Evolutionary conservation across 2,888 invertebrate genomes (phyloP).

Genomic region (Pachymerium ferrugineum): DNA sequence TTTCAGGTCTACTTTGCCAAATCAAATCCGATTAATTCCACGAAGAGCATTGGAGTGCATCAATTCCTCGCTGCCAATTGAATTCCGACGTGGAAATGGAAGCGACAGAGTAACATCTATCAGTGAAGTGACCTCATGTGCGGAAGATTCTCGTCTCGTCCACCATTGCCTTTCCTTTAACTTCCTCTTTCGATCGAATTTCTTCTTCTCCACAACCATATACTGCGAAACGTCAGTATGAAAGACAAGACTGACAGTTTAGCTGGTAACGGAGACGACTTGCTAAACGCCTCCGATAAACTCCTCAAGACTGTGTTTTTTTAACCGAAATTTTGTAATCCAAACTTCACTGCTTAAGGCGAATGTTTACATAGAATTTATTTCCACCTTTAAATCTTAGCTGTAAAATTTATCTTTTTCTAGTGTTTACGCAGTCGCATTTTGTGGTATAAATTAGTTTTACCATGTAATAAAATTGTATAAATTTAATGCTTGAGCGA

Average conservation of each 20-base stretch:
- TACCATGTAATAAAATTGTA: too few relatives aligned
- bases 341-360: too few relatives aligned
- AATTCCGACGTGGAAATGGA: constrained; percentile 19
- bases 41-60: constrained; percentile 19
- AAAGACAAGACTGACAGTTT: background rate
- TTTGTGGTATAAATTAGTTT: too few relatives aligned
- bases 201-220: background rate
- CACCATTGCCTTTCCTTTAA: background rate
- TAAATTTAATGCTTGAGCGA: too few relatives aligned
- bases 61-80: constrained; percentile 22
- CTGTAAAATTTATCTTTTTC: too few relatives aligned
- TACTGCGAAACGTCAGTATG: background rate
- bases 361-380: too few relatives aligned
- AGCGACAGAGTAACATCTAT: background rate
- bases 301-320: too few relatives aligned
- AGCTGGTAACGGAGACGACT: background rate
- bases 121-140: background rate
- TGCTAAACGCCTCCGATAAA: too few relatives aligned
- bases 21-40: constrained; percentile 24
- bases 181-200: background rate
- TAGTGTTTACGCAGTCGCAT: too few relatives aligned
- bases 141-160: constrained; percentile 11
- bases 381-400: too few relatives aligned
- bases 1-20: background rate
- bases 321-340: too few relatives aligned